A percentile compares a stretch with the other conserved stretches of the same genome.
Conservation (phyloP, 2,113 vertebrate genomes). For the Aegithalos caudatus region DNA sequence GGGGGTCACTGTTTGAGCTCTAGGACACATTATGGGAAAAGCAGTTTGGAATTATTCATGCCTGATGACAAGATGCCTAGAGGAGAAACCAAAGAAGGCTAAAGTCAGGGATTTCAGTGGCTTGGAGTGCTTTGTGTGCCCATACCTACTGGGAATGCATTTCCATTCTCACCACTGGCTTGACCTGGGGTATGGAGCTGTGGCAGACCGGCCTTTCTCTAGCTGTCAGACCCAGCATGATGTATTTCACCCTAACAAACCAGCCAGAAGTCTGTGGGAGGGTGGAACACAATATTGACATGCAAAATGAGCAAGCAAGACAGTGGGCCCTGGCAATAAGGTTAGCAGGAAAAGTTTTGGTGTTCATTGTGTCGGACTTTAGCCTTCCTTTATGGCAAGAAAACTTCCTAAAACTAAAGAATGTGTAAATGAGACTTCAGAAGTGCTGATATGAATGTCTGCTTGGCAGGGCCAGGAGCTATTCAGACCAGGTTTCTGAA, state of each 20-base stretch:
- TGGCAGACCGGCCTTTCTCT: fast-evolving
- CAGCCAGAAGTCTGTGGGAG: neutral
- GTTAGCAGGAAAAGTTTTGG: neutral
- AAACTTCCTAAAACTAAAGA: neutral
- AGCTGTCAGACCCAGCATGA: neutral
- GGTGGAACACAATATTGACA: neutral
- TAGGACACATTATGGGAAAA: neutral
- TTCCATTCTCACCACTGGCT: neutral
- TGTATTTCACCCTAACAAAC: neutral
- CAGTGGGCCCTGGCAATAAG: neutral
- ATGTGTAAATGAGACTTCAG: neutral
- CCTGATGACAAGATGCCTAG: neutral
- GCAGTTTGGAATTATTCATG: neutral
- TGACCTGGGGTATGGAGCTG: neutral
- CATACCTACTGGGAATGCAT: neutral
- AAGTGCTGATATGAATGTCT: neutral
- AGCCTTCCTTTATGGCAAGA: neutral
- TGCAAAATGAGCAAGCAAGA: neutral
- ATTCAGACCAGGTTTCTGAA: neutral
- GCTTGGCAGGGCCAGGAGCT: neutral
- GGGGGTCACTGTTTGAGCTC: neutral
- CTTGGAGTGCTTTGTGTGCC: neutral
- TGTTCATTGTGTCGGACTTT: neutral
- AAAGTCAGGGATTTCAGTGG: neutral
- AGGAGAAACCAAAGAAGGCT: neutral